Evolutionary conservation across 2,888 invertebrate genomes (phyloP), one percentile per base, ranked within the genome.

Genomic region (Dasypolia templi): DNA sequence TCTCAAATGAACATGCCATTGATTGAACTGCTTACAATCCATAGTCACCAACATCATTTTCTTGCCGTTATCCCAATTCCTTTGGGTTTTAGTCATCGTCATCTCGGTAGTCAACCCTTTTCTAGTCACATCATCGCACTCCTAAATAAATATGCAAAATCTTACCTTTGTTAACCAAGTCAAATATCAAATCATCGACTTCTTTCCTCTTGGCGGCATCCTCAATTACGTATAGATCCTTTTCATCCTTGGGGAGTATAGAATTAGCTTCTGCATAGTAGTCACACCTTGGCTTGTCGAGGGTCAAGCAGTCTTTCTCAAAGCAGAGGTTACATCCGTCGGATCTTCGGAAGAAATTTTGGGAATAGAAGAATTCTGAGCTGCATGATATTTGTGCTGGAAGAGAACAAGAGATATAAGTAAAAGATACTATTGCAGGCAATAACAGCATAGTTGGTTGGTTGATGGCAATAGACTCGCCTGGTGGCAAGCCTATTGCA

Each of bases 291-390:
- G 87, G 72, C 17, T 85, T 77, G 17, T 88, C 85, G 51, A 92
- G 76, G 14, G 63, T 59, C 4, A 91, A 56, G 72, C 94, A 95
- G 56, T 92, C 88, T 5, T 87, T 82, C 0, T 84, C 89, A 61
- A 89, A 92, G 84, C 94, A 95, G 22, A 93, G 62, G 26, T 77
- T 85, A 75, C 93, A 93, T n/a, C 84, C 86, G 0, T 75, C 69
- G 2, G 83, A 59, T 22, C 84, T 82, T 0, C 87, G 86, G 79
- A 71, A 70, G 0, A 58, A 29, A 4, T 64, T 72, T 17, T 22
- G 49, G 2, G 49, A 56, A 67, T 70, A 86, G 56, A 69, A 70
- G 62, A 86, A 86, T 26, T 61, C 39, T 56, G 75, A 68, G 19
- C 42, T 61, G 68, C 74, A 74, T 75, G 51, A 46, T 72, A 55